Conservation (phyloP, 2,113 vertebrate species). For the Eupsittula cactorum region DNA sequence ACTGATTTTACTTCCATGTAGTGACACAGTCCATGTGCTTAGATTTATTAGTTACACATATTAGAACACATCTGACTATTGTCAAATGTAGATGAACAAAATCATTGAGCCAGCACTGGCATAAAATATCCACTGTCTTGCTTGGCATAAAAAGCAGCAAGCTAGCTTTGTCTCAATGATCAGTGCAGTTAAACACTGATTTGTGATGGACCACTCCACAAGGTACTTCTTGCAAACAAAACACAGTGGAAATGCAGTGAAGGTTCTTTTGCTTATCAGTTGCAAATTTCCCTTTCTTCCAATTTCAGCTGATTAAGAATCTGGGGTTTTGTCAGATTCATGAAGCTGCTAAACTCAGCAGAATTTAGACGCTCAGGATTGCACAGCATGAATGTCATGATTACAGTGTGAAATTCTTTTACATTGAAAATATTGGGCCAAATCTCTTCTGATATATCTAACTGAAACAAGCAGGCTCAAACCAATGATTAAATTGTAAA, state of each 20-base stretch:
- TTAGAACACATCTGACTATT: slow-evolving; percentile 25
- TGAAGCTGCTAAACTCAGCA: not conserved
- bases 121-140: slow-evolving; percentile 20
- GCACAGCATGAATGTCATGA: not conserved
- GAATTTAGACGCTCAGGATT: not conserved
- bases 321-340: not conserved
- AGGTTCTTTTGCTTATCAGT: not conserved
- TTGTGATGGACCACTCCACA: not conserved
- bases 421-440: not conserved
- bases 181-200: not conserved
- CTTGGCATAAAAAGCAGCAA: not conserved
- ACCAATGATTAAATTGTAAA: not conserved
- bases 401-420: not conserved
- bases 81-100: slow-evolving; percentile 14
- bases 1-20: slow-evolving; percentile 39
- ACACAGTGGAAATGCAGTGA: not conserved
- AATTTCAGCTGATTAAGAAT: not conserved
- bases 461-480: not conserved
- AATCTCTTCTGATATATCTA: not conserved
- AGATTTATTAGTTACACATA: slow-evolving; percentile 20
- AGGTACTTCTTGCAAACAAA: not conserved
- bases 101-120: not conserved
- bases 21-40: not conserved
- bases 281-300: not conserved
- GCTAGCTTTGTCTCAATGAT: not conserved